Evolutionary conservation across 2,888 invertebrate species (phyloP).

Genomic region (Eumerus sabulonum): DNA sequence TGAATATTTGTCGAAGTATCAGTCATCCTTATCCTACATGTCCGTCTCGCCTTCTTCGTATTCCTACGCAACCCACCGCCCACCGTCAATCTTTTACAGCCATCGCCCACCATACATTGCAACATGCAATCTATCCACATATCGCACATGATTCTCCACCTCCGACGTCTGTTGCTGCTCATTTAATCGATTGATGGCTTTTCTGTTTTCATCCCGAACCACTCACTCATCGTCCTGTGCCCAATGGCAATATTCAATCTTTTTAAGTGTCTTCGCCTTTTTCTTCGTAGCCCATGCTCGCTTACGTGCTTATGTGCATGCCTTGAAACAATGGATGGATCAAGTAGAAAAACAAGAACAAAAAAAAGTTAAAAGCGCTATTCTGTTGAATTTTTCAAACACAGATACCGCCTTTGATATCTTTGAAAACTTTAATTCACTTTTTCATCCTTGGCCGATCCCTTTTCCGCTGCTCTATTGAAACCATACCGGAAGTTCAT

Average conservation of each 20-base stretch:
- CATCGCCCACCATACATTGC: slow-evolving; percentile 35
- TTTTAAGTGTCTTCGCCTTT: slow-evolving; percentile 63
- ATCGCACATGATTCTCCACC: slow-evolving; percentile 51
- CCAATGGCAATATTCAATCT: slow-evolving; percentile 64
- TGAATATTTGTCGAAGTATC: slow-evolving; percentile 63
- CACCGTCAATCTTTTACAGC: not conserved
- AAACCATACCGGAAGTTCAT: slow-evolving; percentile 53
- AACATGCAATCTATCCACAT: slow-evolving; percentile 50
- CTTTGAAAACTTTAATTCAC: slow-evolving; percentile 58
- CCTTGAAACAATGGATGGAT: slow-evolving; percentile 58
- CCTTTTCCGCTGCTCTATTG: not conserved
- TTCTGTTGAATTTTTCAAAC: slow-evolving; percentile 8
- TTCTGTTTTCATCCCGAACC: slow-evolving; percentile 10
- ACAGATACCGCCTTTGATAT: slow-evolving; percentile 25
- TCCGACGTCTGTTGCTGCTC: slow-evolving; percentile 57
- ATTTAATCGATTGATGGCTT: slow-evolving; percentile 67
- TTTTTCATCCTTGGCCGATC: not conserved
- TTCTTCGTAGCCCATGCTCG: slow-evolving; percentile 60
- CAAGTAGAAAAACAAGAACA: not conserved
- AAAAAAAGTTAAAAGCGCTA: slow-evolving; percentile 54
- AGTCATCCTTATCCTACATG: slow-evolving; percentile 59
- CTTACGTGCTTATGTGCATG: slow-evolving; percentile 58
- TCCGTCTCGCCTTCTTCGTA: slow-evolving; percentile 14
- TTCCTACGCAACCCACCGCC: not conserved
- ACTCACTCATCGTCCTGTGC: not conserved